Base-by-base conservation (phyloP, 2,888 invertebrate genomes). In the Nemotelus pantherinus region DNA sequence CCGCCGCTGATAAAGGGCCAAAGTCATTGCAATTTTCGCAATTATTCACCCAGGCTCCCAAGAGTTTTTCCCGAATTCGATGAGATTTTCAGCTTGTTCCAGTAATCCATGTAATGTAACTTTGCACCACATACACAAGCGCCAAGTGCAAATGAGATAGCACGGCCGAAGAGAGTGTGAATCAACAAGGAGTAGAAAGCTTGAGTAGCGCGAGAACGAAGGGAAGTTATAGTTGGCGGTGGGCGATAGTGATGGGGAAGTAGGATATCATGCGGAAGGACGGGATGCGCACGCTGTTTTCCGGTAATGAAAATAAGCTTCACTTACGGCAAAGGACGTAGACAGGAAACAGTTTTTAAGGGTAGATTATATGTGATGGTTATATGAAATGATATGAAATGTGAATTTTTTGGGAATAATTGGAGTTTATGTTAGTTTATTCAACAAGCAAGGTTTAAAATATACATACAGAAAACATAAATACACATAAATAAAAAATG, bases 71-170 rank as follows among this genome's bases (percentile, higher is more conserved):
- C 70, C 70, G 70, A 47, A 70, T 70, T 70, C 70, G 70, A 70
- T 70, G 50, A 70, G 70, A 70, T 70, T 70, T 70, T 53, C 70
- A 70, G 53, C 70, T 70, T 70, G 53, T 70, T 70, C 70, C 70
- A 4, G 70, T 70, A 70, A 70, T 70, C 70, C 53, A 55, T 53
- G 55, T 55, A 70, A 70, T 70, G 53, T 70, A 70, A 44, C 55
- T 55, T 55, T 39, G 55, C 70, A 57, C 39, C 63, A 63, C 63
- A 63, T 43, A 53, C 70, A 70, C 55, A 50, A 53, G 47, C 10
- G 44, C 70, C 55, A 10, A 41, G 70, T 55, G 70, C n/a, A 55
- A 70, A 70, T 43, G 55, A 43, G 55, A 53, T 70, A 43, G 55
- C 53, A 7, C 25, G 25, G 25, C 25, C 25, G 25, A 25, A 25